A percentile compares a stretch with the other conserved stretches of the same genome.
Conservation (phyloP, 2,113 vertebrate genomes). For the Acrocephalus kingi region DNA sequence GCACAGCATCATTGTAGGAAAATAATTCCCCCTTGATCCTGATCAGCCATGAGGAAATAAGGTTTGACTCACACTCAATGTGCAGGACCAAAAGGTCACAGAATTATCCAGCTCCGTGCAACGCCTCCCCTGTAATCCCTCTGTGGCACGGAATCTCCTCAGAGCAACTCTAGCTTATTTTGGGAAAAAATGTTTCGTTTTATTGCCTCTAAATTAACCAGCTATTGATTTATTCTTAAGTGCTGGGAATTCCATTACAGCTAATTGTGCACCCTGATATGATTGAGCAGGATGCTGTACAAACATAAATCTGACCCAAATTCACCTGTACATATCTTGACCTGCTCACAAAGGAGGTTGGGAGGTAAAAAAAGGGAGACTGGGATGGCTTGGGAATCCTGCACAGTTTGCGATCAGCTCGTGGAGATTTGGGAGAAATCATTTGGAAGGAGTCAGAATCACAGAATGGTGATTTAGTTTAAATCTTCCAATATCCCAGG, state of each 20-base stretch:
- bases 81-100: neutral
- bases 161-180: neutral
- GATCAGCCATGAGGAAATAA: neutral
- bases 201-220: slow-evolving; percentile 19
- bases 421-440: neutral
- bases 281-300: neutral
- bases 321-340: neutral
- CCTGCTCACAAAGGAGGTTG: neutral
- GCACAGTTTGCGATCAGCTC: neutral
- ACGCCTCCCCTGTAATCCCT: neutral
- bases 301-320: neutral
- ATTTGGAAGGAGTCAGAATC: neutral
- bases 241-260: slow-evolving; percentile 8
- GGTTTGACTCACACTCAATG: neutral
- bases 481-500: neutral
- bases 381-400: neutral
- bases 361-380: neutral
- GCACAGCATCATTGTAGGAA: neutral
- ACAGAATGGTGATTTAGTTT: neutral
- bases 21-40: neutral
- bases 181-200: neutral
- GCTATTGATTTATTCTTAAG: slow-evolving; percentile 51
- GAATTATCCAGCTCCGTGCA: neutral
- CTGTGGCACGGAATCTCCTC: neutral
- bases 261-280: slow-evolving; percentile 1